A percentile compares a stretch with the other conserved stretches of the same genome.
These are phyloP conservation scores for Larimichthys polyactis DNA, from an alignment of 2,113 vertebrate species.

Conservation along the genomic window DNA sequence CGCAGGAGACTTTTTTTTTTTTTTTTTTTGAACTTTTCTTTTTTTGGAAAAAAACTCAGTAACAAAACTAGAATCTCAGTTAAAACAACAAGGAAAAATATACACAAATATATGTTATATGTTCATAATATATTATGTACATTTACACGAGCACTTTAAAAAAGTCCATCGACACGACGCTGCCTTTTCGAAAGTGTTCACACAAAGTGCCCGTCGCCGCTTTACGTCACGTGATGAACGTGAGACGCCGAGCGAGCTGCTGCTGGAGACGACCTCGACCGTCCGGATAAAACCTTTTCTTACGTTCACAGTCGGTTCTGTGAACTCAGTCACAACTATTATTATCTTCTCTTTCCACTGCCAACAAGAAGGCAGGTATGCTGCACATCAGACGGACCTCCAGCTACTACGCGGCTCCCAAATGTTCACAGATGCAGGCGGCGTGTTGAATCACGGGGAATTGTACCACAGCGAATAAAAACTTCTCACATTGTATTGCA, in stretches of 20 bases:
- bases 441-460: slow-evolving; percentile 49
- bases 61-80: slow-evolving; percentile 96
- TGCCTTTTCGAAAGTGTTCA: slow-evolving; percentile 50
- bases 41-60: slow-evolving; percentile 86
- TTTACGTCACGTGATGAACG: slow-evolving; percentile 42
- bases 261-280: slow-evolving; percentile 22
- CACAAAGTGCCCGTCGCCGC: slow-evolving; percentile 35
- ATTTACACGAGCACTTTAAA: slow-evolving; percentile 85
- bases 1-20: slow-evolving; percentile 81
- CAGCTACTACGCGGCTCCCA: slow-evolving; percentile 26
- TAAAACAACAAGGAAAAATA: slow-evolving; percentile 92
- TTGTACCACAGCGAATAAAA: slow-evolving; percentile 57
- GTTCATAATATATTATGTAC: slow-evolving; percentile 91
- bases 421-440: slow-evolving; percentile 46
- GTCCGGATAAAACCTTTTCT: not conserved
- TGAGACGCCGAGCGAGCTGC: slow-evolving; percentile 11
- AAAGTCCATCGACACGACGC: slow-evolving; percentile 79
- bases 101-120: slow-evolving; percentile 92
- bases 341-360: not conserved
- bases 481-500: slow-evolving; percentile 83
- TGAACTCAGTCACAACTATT: not conserved
- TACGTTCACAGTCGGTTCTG: not conserved
- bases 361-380: slow-evolving; percentile 7
- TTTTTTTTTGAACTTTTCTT: slow-evolving; percentile 55
- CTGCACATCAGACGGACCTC: not conserved